Evolutionary conservation across 2,797 vertebrate species (phyloP).

Genomic region (Danio aesculapii): DNA sequence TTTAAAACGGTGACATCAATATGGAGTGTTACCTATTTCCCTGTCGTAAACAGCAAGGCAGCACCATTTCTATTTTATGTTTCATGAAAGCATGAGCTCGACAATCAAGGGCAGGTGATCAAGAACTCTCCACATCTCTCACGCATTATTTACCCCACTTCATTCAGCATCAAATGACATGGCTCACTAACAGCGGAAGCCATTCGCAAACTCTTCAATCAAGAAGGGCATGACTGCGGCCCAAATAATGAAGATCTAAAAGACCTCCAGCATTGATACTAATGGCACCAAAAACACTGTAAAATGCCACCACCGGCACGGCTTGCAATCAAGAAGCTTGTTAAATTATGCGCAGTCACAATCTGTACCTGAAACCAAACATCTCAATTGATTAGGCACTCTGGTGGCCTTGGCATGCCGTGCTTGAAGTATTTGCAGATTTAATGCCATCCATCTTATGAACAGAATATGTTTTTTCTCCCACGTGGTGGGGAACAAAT

Average conservation of each 20-base stretch:
- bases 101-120: conserved; percentile 11
- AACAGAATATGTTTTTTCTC: conserved; percentile 20
- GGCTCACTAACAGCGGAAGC: conserved; percentile 26
- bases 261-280: conserved; percentile 45
- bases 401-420: conserved; percentile 35
- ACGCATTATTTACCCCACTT: background rate
- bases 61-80: background rate
- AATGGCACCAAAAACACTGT: conserved; percentile 18
- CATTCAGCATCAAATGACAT: conserved; percentile 13
- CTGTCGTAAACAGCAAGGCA: background rate
- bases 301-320: conserved; percentile 35
- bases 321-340: conserved; percentile 47
- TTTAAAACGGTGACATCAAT: too few relatives aligned
- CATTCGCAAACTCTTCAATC: conserved; percentile 40
- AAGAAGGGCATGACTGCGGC: conserved; percentile 37
- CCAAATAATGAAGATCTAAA: conserved; percentile 51
- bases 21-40: too few relatives aligned
- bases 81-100: conserved; percentile 17
- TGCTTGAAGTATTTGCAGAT: conserved; percentile 38
- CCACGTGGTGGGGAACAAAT: background rate
- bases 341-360: conserved; percentile 60
- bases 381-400: conserved; percentile 54
- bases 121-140: background rate
- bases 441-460: conserved; percentile 40
- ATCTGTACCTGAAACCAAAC: conserved; percentile 58